These are phyloP conservation scores for Mythimna vitellina DNA, from an alignment of 2,888 invertebrate species.

Conservation along the genomic window DNA sequence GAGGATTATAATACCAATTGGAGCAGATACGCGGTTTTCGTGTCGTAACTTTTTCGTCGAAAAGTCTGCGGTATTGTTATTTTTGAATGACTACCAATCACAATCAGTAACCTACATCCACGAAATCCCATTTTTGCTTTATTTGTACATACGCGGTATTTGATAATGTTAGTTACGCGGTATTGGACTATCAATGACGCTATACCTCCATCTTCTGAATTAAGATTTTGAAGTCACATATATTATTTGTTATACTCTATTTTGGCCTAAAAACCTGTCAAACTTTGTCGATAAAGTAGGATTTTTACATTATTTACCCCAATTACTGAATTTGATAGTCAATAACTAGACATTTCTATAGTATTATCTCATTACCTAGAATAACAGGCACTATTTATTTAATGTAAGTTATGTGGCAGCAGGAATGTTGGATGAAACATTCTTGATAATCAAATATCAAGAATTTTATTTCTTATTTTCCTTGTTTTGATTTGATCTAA, in stretches of 20 bases:
- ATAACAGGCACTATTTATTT: neutral
- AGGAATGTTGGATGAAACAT: neutral
- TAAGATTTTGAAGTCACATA: neutral
- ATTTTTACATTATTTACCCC: neutral
- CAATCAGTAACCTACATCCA: no score
- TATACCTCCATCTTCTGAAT: neutral
- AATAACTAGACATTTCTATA: neutral
- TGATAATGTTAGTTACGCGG: no score
- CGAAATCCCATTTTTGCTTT: no score
- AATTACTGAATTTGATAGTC: neutral
- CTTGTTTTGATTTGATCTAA: slow-evolving; percentile 3
- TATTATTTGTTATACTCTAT: neutral
- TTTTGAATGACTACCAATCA: no score
- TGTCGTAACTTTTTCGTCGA: no score
- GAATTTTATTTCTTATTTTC: neutral
- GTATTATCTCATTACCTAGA: neutral
- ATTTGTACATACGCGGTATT: no score
- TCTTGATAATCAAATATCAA: no score
- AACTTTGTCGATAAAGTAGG: neutral
- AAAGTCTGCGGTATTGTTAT: no score
- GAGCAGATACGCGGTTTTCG: no score
- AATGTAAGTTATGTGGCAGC: neutral
- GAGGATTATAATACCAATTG: no score
- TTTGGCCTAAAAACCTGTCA: neutral
- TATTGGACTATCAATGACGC: no score